phyloP scores from a whole-genome alignment of 2,888 invertebrate genomes.

The Drosophila pseudotakahashii region DNA sequence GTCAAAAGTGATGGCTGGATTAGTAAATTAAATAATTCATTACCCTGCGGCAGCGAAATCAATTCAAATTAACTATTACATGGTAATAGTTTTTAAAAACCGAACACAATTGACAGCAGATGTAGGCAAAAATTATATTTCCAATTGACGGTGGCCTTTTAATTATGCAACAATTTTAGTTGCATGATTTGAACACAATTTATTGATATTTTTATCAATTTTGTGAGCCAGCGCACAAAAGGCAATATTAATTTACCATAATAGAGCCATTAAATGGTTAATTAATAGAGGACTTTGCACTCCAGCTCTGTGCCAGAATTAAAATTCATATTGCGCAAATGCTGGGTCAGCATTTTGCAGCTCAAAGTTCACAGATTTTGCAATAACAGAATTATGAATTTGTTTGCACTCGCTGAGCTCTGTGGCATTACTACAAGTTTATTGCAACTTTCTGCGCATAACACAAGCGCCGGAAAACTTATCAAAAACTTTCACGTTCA shows the following conservation, averaged over 20 bases:
- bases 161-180: constrained; percentile 13
- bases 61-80: constrained; percentile 62
- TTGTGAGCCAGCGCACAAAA: constrained; percentile 39
- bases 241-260: constrained; percentile 2
- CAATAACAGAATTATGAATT: constrained; percentile 70
- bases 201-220: constrained; percentile 1
- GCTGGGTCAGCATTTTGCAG: constrained; percentile 16
- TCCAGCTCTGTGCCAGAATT: constrained; percentile 19
- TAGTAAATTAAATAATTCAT: constrained; percentile 62
- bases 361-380: constrained; percentile 55
- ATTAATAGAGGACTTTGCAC: constrained; percentile 14
- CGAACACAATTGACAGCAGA: constrained; percentile 28
- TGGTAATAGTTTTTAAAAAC: constrained; percentile 17
- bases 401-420: constrained; percentile 9
- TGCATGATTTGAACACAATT: not conserved
- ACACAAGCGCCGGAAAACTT: constrained; percentile 50
- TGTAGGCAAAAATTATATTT: constrained; percentile 1
- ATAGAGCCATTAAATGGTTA: constrained; percentile 26
- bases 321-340: not conserved
- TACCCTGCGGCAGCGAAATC: constrained; percentile 44
- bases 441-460: constrained; percentile 28
- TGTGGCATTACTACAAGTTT: constrained; percentile 47
- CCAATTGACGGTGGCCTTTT: constrained; percentile 5
- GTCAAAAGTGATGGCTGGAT: constrained; percentile 59
- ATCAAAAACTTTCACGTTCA: constrained; percentile 77